Conservation (phyloP, 1,140 invertebrate species). For the Ooceraea biroi region DNA sequence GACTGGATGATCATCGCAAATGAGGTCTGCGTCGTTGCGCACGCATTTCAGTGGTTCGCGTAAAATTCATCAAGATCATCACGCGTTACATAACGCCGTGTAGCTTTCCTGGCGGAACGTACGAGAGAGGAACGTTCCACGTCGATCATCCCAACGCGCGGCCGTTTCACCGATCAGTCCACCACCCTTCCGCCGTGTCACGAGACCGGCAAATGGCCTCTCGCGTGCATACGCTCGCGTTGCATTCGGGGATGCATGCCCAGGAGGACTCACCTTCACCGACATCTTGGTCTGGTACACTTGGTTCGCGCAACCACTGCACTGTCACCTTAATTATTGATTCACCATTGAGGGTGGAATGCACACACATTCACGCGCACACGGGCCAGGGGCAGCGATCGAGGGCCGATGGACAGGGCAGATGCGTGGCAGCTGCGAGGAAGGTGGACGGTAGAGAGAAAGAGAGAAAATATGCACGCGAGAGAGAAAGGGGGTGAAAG, state of each 20-base stretch:
- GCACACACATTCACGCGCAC: constrained; percentile 9
- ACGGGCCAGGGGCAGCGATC: constrained; percentile 9
- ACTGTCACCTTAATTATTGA: constrained; percentile 74
- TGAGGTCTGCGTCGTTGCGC: too few relatives aligned
- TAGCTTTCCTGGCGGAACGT: too few relatives aligned
- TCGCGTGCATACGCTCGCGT: neutral
- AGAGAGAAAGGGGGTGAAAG: too few relatives aligned
- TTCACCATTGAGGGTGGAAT: constrained; percentile 66
- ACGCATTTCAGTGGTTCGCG: too few relatives aligned
- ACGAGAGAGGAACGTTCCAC: too few relatives aligned
- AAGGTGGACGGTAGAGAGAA: too few relatives aligned
- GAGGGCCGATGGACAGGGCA: neutral
- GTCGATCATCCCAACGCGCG: neutral
- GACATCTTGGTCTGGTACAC: constrained; percentile 80
- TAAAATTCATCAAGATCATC: too few relatives aligned
- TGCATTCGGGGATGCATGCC: constrained; percentile 12
- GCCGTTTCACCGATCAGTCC: neutral
- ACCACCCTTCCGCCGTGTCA: neutral
- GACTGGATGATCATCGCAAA: neutral
- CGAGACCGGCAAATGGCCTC: constrained; percentile 1
- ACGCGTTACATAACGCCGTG: constrained; percentile 34
- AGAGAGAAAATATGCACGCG: too few relatives aligned
- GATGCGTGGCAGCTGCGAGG: neutral
- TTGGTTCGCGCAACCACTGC: constrained; percentile 70
- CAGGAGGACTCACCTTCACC: constrained; percentile 81